These are phyloP conservation scores for Pterocles orientalis DNA, from an alignment of 2,113 vertebrate species.

Conservation along the genomic window DNA sequence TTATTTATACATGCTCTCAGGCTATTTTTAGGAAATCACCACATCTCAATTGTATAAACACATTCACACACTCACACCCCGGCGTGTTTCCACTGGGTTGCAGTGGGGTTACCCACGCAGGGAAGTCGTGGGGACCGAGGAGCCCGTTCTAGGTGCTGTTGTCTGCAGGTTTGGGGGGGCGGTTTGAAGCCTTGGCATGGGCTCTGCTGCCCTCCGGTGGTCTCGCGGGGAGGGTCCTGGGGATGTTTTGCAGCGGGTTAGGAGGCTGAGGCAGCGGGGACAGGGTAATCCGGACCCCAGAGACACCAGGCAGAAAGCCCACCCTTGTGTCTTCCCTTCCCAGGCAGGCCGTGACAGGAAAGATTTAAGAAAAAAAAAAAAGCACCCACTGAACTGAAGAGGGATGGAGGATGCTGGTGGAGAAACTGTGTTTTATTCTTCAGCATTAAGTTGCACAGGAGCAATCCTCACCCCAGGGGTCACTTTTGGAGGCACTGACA, in stretches of 20 bases:
- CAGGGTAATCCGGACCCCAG: background rate
- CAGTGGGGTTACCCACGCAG: too few relatives aligned
- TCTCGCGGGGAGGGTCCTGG: background rate
- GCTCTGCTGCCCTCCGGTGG: constrained; percentile 73
- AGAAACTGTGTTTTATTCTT: rapidly evolving
- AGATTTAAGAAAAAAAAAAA: background rate
- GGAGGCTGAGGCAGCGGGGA: too few relatives aligned
- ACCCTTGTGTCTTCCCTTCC: background rate
- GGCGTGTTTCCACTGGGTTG: background rate
- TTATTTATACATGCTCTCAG: background rate
- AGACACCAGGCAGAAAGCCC: background rate
- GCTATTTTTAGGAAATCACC: background rate
- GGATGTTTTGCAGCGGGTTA: too few relatives aligned
- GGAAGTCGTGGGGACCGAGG: background rate
- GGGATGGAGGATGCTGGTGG: background rate
- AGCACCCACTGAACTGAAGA: rapidly evolving
- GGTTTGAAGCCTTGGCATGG: background rate
- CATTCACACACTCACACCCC: rapidly evolving
- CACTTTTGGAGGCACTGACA: background rate
- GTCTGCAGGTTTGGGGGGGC: rapidly evolving
- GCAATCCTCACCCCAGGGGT: rapidly evolving
- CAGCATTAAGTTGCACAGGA: background rate
- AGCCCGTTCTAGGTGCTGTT: background rate
- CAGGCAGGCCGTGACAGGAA: background rate
- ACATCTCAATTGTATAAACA: rapidly evolving